Base-by-base conservation (phyloP, 2,113 vertebrate genomes). In the Syngnathus typhle region DNA sequence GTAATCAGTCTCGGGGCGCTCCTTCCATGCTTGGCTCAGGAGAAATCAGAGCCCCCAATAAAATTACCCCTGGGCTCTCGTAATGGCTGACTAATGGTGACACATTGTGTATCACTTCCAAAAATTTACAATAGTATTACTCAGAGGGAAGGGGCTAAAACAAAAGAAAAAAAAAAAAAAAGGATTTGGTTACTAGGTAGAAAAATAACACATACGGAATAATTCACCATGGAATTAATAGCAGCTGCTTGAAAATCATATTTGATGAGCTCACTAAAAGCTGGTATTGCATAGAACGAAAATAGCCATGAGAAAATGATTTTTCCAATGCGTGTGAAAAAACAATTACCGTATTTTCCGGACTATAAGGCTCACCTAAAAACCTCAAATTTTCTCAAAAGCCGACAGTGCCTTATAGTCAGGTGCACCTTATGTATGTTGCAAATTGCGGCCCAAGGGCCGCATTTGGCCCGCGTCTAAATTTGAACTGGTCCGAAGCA, bases 1-100 rank as follows among this genome's bases (percentile, higher is more conserved):
- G 82, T 85, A 85, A 87, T 89, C 80, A 85, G 76, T 73, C 75
- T 81, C 52, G 12, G 52, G 67, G 67, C 73, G 70, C 63, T 69
- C 56, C 38, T 70, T 79, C 72, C 65, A 60, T 65, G 71, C 56
- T 70, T 69, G 69, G 54, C 73, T 77, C 75, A 74, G n/a, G 39
- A 71, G 41, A 81, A 73, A 72, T 76, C 72, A 55, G 44, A 39
- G 47, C 67, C 44, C 47, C 55, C 41, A 62, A 72, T 72, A 81
- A 83, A 69, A 60, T 60, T 36, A 80, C 52, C 70, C 79, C 37
- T 9, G 47, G 6, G 60, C 68, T 67, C 67, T 78, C 66, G 39
- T 77, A 71, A 78, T 32, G 70, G 71, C 75, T 65, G 74, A 76
- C 52, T 80, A 70, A 85, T 66, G 67, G 74, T 52, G 64, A 58